A percentile compares a stretch with the other conserved stretches of the same genome.
phyloP scores from a whole-genome alignment of 2,113 vertebrate genomes.

The Colistium nudipinnis region DNA sequence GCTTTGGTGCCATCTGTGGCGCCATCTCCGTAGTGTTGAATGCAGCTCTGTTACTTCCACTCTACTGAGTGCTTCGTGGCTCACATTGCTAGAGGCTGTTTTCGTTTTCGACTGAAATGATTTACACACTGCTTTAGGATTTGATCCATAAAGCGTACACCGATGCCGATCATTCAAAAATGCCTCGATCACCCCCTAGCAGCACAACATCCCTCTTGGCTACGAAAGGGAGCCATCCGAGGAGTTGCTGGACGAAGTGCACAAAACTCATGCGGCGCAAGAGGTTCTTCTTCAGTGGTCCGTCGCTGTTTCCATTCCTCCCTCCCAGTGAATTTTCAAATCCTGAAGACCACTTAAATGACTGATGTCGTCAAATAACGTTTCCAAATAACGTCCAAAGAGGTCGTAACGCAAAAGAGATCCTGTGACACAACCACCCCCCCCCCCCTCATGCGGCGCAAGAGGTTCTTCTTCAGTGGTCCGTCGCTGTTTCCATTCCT shows the following conservation, averaged over 20 bases:
- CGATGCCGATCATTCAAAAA: too few relatives aligned
- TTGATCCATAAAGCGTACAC: too few relatives aligned
- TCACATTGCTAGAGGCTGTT: too few relatives aligned
- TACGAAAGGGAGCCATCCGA: constrained; percentile 32
- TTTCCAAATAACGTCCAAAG: constrained; percentile 21
- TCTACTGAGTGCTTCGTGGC: too few relatives aligned
- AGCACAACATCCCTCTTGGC: constrained; percentile 19
- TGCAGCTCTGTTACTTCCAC: too few relatives aligned
- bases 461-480: constrained; percentile 24
- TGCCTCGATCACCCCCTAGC: too few relatives aligned
- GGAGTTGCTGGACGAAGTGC: constrained; percentile 45
- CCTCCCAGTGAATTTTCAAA: constrained; percentile 27
- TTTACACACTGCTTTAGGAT: too few relatives aligned
- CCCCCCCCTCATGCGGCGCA: constrained; percentile 22
- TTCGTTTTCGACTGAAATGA: too few relatives aligned
- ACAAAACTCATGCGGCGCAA: constrained; percentile 41
- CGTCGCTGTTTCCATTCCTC: constrained; percentile 37
- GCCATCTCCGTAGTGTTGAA: too few relatives aligned
- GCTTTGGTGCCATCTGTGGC: too few relatives aligned
- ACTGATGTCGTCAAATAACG: constrained; percentile 30
- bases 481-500: constrained; percentile 39
- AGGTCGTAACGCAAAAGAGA: constrained; percentile 17
- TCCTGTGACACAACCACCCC: too few relatives aligned
- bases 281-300: constrained; percentile 23
- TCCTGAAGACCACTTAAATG: constrained; percentile 40